Evolutionary conservation across 2,797 vertebrate genomes (phyloP).

Genomic region (Eospalax fontanierii): DNA sequence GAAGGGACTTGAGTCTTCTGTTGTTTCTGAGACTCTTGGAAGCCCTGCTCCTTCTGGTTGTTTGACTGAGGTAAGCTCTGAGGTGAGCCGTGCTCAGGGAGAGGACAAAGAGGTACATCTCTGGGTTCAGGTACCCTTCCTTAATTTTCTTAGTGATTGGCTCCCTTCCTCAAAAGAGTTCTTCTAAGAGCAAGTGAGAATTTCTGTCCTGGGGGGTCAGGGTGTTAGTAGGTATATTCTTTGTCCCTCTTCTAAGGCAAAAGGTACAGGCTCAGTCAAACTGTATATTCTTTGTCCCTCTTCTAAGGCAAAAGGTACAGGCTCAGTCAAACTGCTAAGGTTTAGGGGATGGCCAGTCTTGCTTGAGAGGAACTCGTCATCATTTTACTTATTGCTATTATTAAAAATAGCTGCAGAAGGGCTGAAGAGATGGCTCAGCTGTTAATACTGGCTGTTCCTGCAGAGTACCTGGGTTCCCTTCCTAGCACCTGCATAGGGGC

Average conservation of each 20-base stretch:
- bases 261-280: not conserved
- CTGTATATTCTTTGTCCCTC: not conserved
- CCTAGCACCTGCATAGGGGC: no score
- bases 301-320: not conserved
- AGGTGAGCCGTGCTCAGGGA: not conserved
- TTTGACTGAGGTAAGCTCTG: not conserved
- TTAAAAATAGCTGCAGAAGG: not conserved
- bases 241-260: not conserved
- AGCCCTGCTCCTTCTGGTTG: rapidly evolving
- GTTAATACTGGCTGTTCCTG: no score
- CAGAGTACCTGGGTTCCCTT: no score
- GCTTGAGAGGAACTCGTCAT: not conserved
- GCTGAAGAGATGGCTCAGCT: no score
- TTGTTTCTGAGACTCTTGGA: rapidly evolving
- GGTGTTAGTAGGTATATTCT: not conserved
- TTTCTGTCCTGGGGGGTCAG: not conserved
- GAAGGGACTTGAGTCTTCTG: not conserved
- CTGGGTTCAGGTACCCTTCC: not conserved
- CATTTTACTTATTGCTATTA: not conserved
- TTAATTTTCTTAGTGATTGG: conserved; percentile 48
- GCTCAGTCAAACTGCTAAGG: not conserved
- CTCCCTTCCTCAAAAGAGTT: not conserved
- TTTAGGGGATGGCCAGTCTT: not conserved
- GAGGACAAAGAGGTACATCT: not conserved
- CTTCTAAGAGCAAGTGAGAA: not conserved